Conservation (phyloP, 2,888 invertebrate genomes). For the Spatulosminthurus flaviceps region DNA sequence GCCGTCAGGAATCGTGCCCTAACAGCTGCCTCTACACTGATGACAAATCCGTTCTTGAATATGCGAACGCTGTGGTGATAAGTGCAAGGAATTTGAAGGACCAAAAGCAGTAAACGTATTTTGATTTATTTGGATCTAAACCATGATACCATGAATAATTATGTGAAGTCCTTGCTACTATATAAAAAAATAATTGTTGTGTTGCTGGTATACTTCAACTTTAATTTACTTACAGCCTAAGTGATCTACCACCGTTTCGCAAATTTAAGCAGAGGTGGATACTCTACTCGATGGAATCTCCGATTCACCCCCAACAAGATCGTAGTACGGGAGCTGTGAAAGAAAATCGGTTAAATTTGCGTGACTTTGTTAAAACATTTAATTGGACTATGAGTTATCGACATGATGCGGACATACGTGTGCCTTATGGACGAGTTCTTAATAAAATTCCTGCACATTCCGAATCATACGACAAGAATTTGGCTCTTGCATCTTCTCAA, state of each 20-base stretch:
- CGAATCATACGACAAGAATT: background rate
- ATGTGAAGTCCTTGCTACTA: no score
- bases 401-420: conserved; percentile 40
- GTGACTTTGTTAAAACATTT: background rate
- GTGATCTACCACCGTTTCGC: background rate
- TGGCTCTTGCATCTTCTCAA: background rate
- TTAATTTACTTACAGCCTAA: no score
- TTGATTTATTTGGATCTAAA: background rate
- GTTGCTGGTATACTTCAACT: no score
- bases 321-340: background rate
- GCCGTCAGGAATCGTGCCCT: background rate
- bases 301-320: background rate
- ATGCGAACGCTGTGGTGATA: background rate
- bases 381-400: conserved; percentile 59
- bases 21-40: background rate
- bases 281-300: background rate
- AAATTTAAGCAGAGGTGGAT: background rate
- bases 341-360: background rate
- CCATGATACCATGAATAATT: background rate
- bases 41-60: background rate
- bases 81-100: background rate
- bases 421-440: conserved; percentile 11
- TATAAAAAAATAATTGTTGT: no score
- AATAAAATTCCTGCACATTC: background rate
- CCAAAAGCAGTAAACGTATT: background rate